phyloP scores from a whole-genome alignment of 1,140 invertebrate genomes.

The Acyrthosiphon pisum region DNA sequence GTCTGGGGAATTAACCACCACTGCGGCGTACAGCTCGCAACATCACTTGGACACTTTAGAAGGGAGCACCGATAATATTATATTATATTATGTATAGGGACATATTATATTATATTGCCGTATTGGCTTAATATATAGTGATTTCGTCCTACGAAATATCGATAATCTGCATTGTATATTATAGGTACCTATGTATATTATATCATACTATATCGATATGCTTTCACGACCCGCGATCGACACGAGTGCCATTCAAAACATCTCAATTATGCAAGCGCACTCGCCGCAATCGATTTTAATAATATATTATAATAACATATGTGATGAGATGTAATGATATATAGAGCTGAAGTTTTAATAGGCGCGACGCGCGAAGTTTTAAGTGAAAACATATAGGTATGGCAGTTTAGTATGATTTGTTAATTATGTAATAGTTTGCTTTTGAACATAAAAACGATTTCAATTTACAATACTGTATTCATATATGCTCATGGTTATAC shows the following conservation, averaged over 20 bases:
- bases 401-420: too few species aligned
- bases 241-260: not conserved
- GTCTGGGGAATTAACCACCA: slow-evolving; percentile 8
- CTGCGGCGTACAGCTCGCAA: not conserved
- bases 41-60: slow-evolving; percentile 9
- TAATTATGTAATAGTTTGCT: too few species aligned
- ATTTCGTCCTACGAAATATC: not conserved
- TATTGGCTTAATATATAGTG: not conserved
- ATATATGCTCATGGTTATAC: too few species aligned
- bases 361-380: too few species aligned
- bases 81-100: not conserved
- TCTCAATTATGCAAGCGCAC: not conserved
- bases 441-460: too few species aligned
- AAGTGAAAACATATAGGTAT: too few species aligned
- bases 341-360: too few species aligned
- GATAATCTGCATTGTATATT: not conserved
- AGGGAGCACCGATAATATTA: not conserved
- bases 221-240: not conserved
- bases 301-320: not conserved
- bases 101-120: too few species aligned
- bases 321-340: too few species aligned
- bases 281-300: not conserved
- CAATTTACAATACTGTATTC: too few species aligned
- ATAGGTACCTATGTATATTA: not conserved
- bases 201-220: not conserved